Conservation (phyloP, 2,888 invertebrate species). For the Tachina fera region DNA sequence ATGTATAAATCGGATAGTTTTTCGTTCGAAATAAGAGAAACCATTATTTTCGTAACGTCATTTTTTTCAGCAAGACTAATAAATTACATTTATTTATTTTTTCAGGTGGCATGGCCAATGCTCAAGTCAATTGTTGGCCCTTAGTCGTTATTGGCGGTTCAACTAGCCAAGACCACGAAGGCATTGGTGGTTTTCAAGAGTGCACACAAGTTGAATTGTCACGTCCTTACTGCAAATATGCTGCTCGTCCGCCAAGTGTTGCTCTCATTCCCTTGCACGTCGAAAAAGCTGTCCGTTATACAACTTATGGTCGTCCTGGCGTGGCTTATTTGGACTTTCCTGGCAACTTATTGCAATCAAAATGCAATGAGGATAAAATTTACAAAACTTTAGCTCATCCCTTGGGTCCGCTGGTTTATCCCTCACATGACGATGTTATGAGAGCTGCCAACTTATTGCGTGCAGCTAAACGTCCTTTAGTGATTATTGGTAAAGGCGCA, state of each 20-base stretch:
- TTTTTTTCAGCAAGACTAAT: background rate
- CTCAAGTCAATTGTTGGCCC: slow-evolving; percentile 98
- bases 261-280: slow-evolving; percentile 93
- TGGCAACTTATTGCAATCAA: slow-evolving; percentile 89
- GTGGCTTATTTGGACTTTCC: slow-evolving; percentile 96
- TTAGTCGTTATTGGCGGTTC: slow-evolving; percentile 96
- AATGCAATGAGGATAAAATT: slow-evolving; percentile 77
- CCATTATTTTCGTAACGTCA: no score
- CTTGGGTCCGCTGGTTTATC: slow-evolving; percentile 87
- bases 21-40: no score
- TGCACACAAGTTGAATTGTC: slow-evolving; percentile 94
- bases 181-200: slow-evolving; percentile 98
- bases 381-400: slow-evolving; percentile 81
- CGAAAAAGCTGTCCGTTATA: slow-evolving; percentile 93
- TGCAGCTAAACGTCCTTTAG: slow-evolving; percentile 90
- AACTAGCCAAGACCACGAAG: slow-evolving; percentile 95
- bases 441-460: slow-evolving; percentile 88
- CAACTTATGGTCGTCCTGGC: slow-evolving; percentile 94
- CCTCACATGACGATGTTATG: slow-evolving; percentile 88
- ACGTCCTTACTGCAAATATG: slow-evolving; percentile 95
- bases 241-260: slow-evolving; percentile 92
- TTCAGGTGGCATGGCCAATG: slow-evolving; percentile 97
- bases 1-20: no score
- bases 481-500: slow-evolving; percentile 96
- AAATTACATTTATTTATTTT: slow-evolving; percentile 11